These are phyloP conservation scores for Entomobrya proxima DNA, from an alignment of 2,888 invertebrate genomes.

Conservation along the genomic window DNA sequence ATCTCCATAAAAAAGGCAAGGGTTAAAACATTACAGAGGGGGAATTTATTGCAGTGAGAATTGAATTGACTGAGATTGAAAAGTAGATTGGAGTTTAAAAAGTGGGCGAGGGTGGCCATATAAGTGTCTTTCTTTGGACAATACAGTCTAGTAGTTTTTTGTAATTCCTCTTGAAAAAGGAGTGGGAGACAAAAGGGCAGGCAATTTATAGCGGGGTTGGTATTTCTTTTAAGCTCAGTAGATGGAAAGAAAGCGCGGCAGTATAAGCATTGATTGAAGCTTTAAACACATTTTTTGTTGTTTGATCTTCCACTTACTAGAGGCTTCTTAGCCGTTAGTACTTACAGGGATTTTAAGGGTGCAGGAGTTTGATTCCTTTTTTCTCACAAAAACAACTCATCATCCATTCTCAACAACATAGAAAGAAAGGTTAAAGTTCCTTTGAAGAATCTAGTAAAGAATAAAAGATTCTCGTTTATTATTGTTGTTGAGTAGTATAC, in stretches of 20 bases:
- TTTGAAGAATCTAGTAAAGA: not conserved
- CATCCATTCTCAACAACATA: not conserved
- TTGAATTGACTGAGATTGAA: conserved; percentile 27
- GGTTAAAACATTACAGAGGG: not conserved
- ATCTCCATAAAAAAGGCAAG: not conserved
- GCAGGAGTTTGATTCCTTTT: not conserved
- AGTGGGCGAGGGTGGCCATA: not conserved
- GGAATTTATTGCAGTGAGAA: conserved; percentile 20
- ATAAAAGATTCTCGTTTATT: not conserved
- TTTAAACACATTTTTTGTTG: not conserved
- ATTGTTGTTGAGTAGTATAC: not conserved
- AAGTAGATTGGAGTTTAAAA: conserved; percentile 25
- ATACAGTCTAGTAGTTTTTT: not conserved
- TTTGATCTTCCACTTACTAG: conserved; percentile 22
- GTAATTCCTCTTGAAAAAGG: no score
- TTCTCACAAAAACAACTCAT: not conserved
- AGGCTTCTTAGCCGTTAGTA: not conserved
- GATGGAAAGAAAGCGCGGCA: no score
- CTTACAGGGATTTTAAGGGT: not conserved
- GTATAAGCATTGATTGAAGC: no score
- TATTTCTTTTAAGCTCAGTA: no score
- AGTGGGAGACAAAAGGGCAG: no score
- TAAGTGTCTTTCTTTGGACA: not conserved
- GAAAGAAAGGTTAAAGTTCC: conserved; percentile 19
- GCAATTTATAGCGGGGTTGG: no score